These are phyloP conservation scores for Ganaspis brasiliensis DNA, from an alignment of 2,888 invertebrate genomes.

Conservation along the genomic window DNA sequence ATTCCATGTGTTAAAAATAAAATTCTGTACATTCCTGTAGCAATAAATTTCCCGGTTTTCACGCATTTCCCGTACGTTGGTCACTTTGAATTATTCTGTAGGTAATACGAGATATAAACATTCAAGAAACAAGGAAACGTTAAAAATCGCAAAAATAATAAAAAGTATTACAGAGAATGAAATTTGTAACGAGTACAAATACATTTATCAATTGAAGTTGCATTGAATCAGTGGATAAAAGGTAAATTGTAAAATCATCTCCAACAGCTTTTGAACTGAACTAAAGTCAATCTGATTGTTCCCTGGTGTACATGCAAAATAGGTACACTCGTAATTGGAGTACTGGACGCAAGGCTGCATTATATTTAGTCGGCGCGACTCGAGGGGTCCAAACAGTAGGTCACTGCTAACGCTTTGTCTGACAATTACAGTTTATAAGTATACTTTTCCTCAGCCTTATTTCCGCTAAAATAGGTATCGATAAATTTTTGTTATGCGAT, in stretches of 20 bases:
- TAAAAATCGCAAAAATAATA: too few species aligned
- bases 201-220: too few species aligned
- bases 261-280: slow-evolving; percentile 65
- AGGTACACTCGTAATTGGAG: slow-evolving; percentile 77
- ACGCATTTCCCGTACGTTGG: too few species aligned
- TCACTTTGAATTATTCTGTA: too few species aligned
- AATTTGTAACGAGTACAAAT: too few species aligned
- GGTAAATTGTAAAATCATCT: slow-evolving; percentile 66
- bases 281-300: slow-evolving; percentile 75
- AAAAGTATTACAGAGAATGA: too few species aligned
- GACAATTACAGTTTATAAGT: slow-evolving; percentile 75
- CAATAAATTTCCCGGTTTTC: too few species aligned
- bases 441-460: slow-evolving; percentile 22
- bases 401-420: slow-evolving; percentile 78
- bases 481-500: background rate
- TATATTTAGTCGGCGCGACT: slow-evolving; percentile 69
- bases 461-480: background rate
- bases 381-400: slow-evolving; percentile 74
- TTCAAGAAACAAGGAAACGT: too few species aligned
- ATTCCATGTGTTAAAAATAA: too few species aligned
- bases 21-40: too few species aligned
- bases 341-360: slow-evolving; percentile 76
- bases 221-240: slow-evolving; percentile 61
- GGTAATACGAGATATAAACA: too few species aligned
- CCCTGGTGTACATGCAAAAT: slow-evolving; percentile 77